Conservation (phyloP, 2,888 invertebrate genomes). For the Gryllus longicercus region DNA sequence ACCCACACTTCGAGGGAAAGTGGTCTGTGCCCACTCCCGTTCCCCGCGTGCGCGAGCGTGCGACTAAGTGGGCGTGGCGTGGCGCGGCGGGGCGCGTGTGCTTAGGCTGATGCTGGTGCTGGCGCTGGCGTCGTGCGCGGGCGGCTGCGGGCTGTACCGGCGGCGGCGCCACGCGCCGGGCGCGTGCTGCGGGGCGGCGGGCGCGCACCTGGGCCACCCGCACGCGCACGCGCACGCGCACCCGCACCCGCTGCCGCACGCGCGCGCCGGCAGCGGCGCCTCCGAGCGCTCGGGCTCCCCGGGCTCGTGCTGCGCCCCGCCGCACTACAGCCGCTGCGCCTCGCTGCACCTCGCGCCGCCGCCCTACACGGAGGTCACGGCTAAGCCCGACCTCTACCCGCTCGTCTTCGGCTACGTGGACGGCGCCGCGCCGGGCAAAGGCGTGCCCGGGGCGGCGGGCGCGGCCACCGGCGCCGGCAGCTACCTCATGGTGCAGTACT, state of each 20-base stretch:
- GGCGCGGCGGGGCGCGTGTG: not conserved
- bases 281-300: slow-evolving; percentile 53
- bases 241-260: slow-evolving; percentile 52
- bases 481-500: slow-evolving; percentile 81
- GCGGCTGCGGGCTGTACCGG: slow-evolving; percentile 65
- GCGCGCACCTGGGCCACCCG: slow-evolving; percentile 42
- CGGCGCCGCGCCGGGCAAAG: slow-evolving; percentile 52
- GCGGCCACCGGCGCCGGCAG: slow-evolving; percentile 68
- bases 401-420: slow-evolving; percentile 74
- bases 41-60: too few relatives aligned
- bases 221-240: not conserved
- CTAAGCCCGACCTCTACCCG: slow-evolving; percentile 81
- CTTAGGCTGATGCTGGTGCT: slow-evolving; percentile 65
- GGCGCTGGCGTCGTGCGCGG: slow-evolving; percentile 64
- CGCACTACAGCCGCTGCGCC: slow-evolving; percentile 78
- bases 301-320: slow-evolving; percentile 77
- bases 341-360: slow-evolving; percentile 80
- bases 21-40: too few relatives aligned
- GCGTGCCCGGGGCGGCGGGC: slow-evolving; percentile 59
- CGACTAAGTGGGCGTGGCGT: too few relatives aligned
- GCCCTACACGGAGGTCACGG: slow-evolving; percentile 81
- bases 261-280: not conserved
- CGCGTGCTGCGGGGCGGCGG: slow-evolving; percentile 57
- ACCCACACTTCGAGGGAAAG: too few relatives aligned
- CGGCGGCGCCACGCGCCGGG: slow-evolving; percentile 50